Evolutionary conservation across 2,113 vertebrate species (phyloP).

Genomic region (Brachyistius frenatus): DNA sequence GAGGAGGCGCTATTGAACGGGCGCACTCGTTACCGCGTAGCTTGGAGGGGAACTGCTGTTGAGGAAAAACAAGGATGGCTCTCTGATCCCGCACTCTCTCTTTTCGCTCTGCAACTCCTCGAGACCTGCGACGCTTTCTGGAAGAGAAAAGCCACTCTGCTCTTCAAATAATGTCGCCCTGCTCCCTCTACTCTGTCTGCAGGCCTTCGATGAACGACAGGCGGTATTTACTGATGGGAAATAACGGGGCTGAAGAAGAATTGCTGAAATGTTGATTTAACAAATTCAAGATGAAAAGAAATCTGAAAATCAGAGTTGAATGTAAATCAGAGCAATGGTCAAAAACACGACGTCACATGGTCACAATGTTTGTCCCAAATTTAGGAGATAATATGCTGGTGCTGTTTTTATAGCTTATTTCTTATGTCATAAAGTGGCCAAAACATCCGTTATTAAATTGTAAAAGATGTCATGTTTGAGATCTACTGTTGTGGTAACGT

Average conservation of each 20-base stretch:
- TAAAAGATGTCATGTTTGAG: no score
- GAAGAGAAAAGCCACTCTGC: constrained; percentile 3
- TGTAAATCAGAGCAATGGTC: no score
- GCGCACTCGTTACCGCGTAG: constrained; percentile 20
- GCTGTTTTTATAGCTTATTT: no score
- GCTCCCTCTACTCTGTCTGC: neutral
- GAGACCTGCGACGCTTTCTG: neutral
- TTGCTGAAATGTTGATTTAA: neutral
- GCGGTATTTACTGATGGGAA: neutral
- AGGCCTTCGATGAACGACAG: neutral
- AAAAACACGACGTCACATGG: no score
- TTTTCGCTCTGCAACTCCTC: constrained; percentile 14
- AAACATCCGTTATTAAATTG: no score
- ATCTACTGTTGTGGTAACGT: neutral
- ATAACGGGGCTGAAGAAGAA: neutral
- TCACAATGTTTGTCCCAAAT: no score
- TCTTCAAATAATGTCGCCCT: neutral
- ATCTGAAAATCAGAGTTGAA: neutral
- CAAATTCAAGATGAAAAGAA: neutral
- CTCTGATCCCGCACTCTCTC: neutral
- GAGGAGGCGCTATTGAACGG: constrained; percentile 31
- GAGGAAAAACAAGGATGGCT: constrained; percentile 19
- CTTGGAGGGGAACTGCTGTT: constrained; percentile 23
- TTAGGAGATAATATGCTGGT: no score
- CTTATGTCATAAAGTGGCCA: no score